Conservation (phyloP, 1,140 invertebrate genomes). For the Chionoecetes opilio region DNA sequence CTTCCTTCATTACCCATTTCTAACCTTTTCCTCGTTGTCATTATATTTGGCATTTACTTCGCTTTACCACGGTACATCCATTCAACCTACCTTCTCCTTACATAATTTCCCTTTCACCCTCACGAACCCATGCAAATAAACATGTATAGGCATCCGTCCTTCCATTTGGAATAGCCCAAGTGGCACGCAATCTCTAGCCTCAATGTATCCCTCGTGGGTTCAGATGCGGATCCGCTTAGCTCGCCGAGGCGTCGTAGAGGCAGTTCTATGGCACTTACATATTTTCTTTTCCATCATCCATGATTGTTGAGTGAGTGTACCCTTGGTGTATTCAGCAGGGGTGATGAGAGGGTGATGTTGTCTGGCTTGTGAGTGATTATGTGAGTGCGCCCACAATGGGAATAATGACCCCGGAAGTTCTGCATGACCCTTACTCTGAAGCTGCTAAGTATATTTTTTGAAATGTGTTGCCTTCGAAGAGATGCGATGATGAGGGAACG, state of each 20-base stretch:
- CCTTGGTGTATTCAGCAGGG: no score
- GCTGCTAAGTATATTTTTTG: neutral
- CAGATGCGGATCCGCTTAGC: neutral
- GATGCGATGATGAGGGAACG: neutral
- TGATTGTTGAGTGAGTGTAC: neutral
- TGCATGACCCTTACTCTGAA: neutral
- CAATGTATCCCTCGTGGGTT: neutral
- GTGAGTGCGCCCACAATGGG: neutral
- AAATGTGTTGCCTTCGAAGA: neutral
- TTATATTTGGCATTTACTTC: neutral
- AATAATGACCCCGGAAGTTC: neutral
- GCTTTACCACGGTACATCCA: neutral
- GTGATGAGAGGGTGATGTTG: no score
- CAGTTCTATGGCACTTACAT: neutral
- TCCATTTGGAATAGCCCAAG: neutral
- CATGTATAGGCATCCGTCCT: neutral
- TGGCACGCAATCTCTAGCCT: neutral
- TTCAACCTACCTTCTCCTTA: neutral
- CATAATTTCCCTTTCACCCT: neutral
- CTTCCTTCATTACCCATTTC: neutral
- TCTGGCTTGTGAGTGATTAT: no score
- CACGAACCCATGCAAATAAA: neutral
- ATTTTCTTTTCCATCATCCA: neutral
- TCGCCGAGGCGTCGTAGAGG: neutral
- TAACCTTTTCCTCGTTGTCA: neutral